These are phyloP conservation scores for Uloborus plumipes DNA, from an alignment of 2,888 invertebrate species.

Conservation along the genomic window DNA sequence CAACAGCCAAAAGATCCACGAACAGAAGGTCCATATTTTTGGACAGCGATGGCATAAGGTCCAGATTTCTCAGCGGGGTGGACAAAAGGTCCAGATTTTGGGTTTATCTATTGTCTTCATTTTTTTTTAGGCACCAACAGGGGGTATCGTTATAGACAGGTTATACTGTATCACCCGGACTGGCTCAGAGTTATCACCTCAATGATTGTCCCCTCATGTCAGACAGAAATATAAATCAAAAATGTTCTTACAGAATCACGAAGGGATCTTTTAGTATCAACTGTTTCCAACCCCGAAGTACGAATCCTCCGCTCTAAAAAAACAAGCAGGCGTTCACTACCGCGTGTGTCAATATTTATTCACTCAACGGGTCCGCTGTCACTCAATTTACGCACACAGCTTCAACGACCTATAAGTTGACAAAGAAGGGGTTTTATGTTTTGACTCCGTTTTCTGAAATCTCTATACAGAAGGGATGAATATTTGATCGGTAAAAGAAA, in stretches of 20 bases:
- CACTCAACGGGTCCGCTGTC: conserved; percentile 15
- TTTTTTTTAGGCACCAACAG: too few relatives aligned
- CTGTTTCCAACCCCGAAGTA: conserved; percentile 37
- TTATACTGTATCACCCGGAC: too few relatives aligned
- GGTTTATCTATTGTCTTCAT: too few relatives aligned
- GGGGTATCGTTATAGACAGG: too few relatives aligned
- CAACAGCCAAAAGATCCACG: too few relatives aligned
- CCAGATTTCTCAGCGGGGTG: too few relatives aligned
- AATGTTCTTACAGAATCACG: conserved; percentile 36
- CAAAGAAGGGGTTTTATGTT: background rate
- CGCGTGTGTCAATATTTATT: conserved; percentile 58
- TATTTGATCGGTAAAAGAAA: too few relatives aligned
- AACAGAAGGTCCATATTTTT: too few relatives aligned
- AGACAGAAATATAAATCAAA: conserved; percentile 22
- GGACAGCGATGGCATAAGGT: too few relatives aligned
- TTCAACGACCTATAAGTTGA: background rate
- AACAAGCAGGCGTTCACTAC: conserved; percentile 42
- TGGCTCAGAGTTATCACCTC: too few relatives aligned
- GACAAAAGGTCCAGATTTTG: too few relatives aligned
- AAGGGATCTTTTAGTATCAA: conserved; percentile 26
- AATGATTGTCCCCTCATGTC: conserved; percentile 16
- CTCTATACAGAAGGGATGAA: too few relatives aligned
- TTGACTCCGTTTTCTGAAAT: background rate
- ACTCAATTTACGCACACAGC: conserved; percentile 8
- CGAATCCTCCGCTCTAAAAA: conserved; percentile 35